Conservation (phyloP, 2,888 invertebrate genomes). For the Trissoscelio sp. region DNA sequence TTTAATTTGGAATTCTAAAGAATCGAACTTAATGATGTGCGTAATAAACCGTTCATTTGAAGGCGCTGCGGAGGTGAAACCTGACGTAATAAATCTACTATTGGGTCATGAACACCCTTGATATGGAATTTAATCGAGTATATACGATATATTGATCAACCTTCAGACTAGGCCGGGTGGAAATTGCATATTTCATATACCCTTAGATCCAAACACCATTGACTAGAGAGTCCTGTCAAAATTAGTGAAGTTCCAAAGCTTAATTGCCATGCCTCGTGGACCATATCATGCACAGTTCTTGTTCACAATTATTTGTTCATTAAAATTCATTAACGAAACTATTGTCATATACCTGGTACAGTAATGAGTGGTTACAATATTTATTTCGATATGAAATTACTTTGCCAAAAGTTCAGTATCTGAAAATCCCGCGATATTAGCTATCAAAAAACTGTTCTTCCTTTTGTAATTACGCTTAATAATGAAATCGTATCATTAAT, state of each 20-base stretch:
- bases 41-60: conserved; percentile 42
- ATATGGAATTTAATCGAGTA: conserved; percentile 75
- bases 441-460: too few relatives aligned
- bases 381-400: conserved; percentile 2
- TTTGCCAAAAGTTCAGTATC: not conserved
- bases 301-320: conserved; percentile 33
- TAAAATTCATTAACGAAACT: conserved; percentile 36
- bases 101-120: conserved; percentile 43
- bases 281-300: not conserved
- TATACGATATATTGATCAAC: conserved; percentile 72
- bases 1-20: not conserved
- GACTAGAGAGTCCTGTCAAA: conserved; percentile 45
- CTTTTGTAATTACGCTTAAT: too few relatives aligned
- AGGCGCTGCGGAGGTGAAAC: conserved; percentile 18
- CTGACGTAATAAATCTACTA: conserved; percentile 46
- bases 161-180: conserved; percentile 74
- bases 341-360: not conserved
- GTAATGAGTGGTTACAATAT: not conserved
- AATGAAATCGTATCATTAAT: not conserved
- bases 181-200: conserved; percentile 76
- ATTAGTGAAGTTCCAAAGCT: conserved; percentile 46
- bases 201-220: conserved; percentile 36
- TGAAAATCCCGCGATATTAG: too few relatives aligned
- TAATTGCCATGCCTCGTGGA: conserved; percentile 29
- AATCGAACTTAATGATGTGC: conserved; percentile 24